Percentiles rank a stretch among this genome's conserved stretches.
Evolutionary conservation across 2,113 vertebrate species (phyloP).

Genomic region (Paramisgurnus dabryanus): DNA sequence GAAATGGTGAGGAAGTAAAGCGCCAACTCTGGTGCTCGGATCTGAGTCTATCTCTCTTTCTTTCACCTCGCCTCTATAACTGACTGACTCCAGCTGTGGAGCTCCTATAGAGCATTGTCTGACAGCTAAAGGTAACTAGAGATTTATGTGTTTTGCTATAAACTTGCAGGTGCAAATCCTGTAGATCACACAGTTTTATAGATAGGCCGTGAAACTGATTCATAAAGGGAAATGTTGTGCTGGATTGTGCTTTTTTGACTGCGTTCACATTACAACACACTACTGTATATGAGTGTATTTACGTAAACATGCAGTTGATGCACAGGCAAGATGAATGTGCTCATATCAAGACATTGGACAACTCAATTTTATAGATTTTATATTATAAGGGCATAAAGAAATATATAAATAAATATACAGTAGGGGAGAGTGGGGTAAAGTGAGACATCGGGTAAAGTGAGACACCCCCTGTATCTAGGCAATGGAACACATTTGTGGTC

Average conservation of each 20-base stretch:
- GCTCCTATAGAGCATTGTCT: conserved; percentile 36
- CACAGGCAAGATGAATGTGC: conserved; percentile 8
- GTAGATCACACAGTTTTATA: conserved; percentile 42
- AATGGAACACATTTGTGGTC: no score
- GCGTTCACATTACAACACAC: background rate
- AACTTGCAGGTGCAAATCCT: conserved; percentile 52
- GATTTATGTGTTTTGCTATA: conserved; percentile 54
- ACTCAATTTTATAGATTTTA: background rate
- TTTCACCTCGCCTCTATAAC: background rate
- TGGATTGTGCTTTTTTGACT: conserved; percentile 32
- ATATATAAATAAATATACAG: no score
- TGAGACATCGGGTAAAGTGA: no score
- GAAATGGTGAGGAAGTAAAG: conserved; percentile 23
- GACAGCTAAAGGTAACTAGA: conserved; percentile 32
- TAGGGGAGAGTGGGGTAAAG: no score
- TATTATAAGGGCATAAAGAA: no score
- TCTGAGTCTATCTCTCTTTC: conserved; percentile 21
- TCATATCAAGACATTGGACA: background rate
- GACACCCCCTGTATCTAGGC: no score
- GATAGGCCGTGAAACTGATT: conserved; percentile 45
- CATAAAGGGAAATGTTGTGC: conserved; percentile 44
- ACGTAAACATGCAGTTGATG: background rate
- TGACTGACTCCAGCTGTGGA: conserved; percentile 53
- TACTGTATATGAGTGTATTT: conserved; percentile 10
- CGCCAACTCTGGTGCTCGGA: background rate